Base-by-base conservation (phyloP, 2,797 vertebrate genomes). In the Erethizon dorsatum region DNA sequence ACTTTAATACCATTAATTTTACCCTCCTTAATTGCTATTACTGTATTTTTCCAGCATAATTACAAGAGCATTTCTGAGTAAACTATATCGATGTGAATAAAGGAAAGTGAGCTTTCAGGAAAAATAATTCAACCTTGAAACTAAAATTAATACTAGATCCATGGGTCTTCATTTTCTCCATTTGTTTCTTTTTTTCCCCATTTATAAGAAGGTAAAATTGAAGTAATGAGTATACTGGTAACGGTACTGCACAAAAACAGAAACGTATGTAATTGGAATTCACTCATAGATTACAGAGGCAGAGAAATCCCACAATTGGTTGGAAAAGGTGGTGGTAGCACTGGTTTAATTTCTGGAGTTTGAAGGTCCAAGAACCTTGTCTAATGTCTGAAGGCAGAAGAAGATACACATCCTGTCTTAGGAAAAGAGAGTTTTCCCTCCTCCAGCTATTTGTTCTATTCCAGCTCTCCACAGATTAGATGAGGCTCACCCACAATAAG, bases 131-230 rank as follows among this genome's bases (percentile, higher is more conserved):
- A 87, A 28, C 15, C 79, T 89, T 93, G 12, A 91, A 89, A 33
- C 15, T 28, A 88, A 88, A 78, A 28, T 65, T 84, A 83, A 50
- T 28, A n/a, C 31, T 18, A 37, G 22, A 12, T 61, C 50, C 57
- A 95, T 61, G 8, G 20, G 45, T 59, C 47, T 82, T 67, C 45
- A 59, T 41, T 83, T 87, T 28, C 17, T 52, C 31, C 45, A 69
- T 63, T 71, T n/a, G 13, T 90, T 77, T 82, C 41, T 71, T 61
- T 69, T 69, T 47, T 69, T 82, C 54, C 31, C 8, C 57, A 22
- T 41, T 80, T 94, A 28, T 56, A 88, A 65, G 52, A 95, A 91
- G 22, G 59, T 82, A 94, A 83, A 84, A 93, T 15, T 83, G 47
- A 94, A 94, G 82, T 52, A 77, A 79, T 57, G 37, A 10, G 26